Conservation (phyloP, 2,888 invertebrate species). For the Amphiduros pacificus region DNA sequence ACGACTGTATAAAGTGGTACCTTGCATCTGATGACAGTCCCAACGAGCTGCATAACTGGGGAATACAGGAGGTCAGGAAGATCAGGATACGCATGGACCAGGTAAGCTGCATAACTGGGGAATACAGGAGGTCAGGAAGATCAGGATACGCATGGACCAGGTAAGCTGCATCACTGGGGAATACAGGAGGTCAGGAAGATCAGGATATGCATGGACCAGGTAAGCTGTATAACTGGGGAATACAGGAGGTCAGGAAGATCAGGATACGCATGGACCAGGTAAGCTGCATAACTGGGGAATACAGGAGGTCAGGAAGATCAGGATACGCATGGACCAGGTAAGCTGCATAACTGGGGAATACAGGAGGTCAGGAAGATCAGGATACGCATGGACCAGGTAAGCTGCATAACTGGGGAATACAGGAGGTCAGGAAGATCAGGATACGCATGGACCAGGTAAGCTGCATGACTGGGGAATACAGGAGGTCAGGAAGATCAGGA, state of each 20-base stretch:
- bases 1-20: conserved; percentile 24
- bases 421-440: conserved; percentile 5
- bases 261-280: conserved; percentile 15
- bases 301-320: conserved; percentile 3
- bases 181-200: conserved; percentile 7
- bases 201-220: conserved; percentile 8
- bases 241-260: conserved; percentile 1
- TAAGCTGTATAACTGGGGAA: too few relatives aligned
- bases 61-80: conserved; percentile 3
- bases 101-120: conserved; percentile 20
- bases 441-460: conserved; percentile 14
- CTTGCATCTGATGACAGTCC: conserved; percentile 19
- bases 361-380: conserved; percentile 3
- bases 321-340: conserved; percentile 14
- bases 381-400: conserved; percentile 15
- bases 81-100: conserved; percentile 10
- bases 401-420: conserved; percentile 17
- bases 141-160: conserved; percentile 8
- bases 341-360: conserved; percentile 18
- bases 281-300: conserved; percentile 18
- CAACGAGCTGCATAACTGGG: conserved; percentile 14
- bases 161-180: conserved; percentile 19
- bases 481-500: too few relatives aligned
- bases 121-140: conserved; percentile 1
- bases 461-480: too few relatives aligned